Percentiles rank a stretch among this genome's conserved stretches.
phyloP scores from a whole-genome alignment of 2,888 invertebrate species.

The Smittia sp. region DNA sequence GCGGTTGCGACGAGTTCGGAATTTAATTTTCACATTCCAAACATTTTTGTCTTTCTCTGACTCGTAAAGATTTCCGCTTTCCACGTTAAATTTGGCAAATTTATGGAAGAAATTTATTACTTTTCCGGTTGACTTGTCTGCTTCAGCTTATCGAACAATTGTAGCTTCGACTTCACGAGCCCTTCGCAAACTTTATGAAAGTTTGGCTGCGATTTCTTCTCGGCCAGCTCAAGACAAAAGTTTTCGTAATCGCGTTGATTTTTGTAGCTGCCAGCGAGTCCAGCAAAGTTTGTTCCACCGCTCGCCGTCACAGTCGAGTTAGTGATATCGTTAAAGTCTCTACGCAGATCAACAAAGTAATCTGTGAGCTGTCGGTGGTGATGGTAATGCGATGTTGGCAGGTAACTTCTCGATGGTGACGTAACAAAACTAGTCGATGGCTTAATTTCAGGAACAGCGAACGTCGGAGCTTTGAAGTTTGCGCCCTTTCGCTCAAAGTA shows the following conservation, averaged over 20 bases:
- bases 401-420: conserved; percentile 27
- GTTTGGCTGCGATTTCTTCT: conserved; percentile 57
- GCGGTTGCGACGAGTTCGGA: no score
- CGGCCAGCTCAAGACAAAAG: conserved; percentile 51
- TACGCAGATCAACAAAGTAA: conserved; percentile 42
- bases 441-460: conserved; percentile 47
- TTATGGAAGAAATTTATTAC: conserved; percentile 6
- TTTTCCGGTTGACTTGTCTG: conserved; percentile 46
- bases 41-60: no score
- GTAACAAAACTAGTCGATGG: conserved; percentile 44
- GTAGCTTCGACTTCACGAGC: conserved; percentile 80
- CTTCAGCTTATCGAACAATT: conserved; percentile 75
- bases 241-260: conserved; percentile 49
- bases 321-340: conserved; percentile 38
- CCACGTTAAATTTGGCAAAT: conserved; percentile 1
- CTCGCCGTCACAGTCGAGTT: not conserved
- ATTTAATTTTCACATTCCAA: no score
- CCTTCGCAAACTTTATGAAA: conserved; percentile 80
- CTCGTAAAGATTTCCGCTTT: no score
- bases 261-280: conserved; percentile 43
- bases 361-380: conserved; percentile 43
- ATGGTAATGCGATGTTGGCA: conserved; percentile 42
- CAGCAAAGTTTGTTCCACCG: not conserved
- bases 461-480: conserved; percentile 51
- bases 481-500: conserved; percentile 80